A percentile compares a stretch with the other conserved stretches of the same genome.
phyloP scores from a whole-genome alignment of 2,797 vertebrate species.

The Falco rusticolus region DNA sequence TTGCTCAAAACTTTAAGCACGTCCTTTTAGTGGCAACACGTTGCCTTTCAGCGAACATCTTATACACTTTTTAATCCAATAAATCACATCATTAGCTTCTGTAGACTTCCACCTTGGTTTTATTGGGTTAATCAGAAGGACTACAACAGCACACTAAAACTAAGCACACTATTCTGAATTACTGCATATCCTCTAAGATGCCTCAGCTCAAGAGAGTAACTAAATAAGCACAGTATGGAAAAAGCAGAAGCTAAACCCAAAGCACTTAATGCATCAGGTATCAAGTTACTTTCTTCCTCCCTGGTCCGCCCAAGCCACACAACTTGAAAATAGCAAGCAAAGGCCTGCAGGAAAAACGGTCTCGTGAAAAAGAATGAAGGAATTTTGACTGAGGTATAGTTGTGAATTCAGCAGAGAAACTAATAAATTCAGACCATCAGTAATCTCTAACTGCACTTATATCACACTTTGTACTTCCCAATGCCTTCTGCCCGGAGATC shows the following conservation, averaged over 20 bases:
- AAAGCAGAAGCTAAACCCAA: neutral
- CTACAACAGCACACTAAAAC: neutral
- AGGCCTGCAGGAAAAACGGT: neutral
- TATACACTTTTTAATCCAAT: neutral
- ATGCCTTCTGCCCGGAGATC: neutral
- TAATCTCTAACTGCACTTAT: neutral
- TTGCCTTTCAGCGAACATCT: neutral
- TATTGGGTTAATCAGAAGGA: neutral
- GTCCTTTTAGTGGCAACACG: accelerated
- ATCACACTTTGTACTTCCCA: neutral
- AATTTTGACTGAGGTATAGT: neutral
- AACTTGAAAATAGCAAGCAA: neutral
- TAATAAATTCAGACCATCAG: neutral
- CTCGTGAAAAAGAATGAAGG: neutral
- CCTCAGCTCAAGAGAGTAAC: neutral
- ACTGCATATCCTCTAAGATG: neutral
- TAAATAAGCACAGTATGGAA: neutral
- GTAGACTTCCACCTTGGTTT: neutral
- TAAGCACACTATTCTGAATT: neutral
- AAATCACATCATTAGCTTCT: neutral
- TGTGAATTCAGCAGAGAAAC: neutral
- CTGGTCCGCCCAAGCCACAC: neutral
- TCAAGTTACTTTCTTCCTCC: neutral
- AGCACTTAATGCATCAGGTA: neutral
- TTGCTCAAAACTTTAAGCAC: neutral